These are phyloP conservation scores for Paramormyrops hopkinsi DNA, from an alignment of 2,797 vertebrate species.

Conservation along the genomic window DNA sequence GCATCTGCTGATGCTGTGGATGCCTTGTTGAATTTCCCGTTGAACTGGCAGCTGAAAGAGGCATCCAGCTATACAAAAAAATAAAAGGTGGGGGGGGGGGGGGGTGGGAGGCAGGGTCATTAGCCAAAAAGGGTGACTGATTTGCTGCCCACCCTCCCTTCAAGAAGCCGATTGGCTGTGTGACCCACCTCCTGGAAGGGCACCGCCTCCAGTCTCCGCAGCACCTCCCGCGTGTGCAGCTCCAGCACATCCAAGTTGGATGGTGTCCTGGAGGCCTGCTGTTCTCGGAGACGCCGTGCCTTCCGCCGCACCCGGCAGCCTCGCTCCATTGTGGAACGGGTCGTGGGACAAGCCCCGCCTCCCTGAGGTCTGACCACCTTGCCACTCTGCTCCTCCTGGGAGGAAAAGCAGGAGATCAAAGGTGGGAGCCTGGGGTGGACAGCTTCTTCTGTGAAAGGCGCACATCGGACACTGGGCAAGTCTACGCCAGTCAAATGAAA, in stretches of 20 bases:
- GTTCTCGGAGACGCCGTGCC: constrained; percentile 77
- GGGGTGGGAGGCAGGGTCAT: background rate
- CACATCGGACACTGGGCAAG: background rate
- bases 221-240: constrained; percentile 86
- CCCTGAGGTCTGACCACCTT: constrained; percentile 92
- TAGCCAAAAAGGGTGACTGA: background rate
- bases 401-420: background rate
- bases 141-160: background rate
- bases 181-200: constrained; percentile 81
- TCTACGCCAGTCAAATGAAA: background rate
- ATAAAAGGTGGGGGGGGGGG: background rate
- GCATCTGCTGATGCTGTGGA: constrained; percentile 84
- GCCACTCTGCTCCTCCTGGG: constrained; percentile 73
- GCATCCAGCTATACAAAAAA: constrained; percentile 60
- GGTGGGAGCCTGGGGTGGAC: background rate
- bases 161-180: background rate
- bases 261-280: constrained; percentile 69
- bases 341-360: constrained; percentile 71
- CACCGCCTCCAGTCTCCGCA: constrained; percentile 86
- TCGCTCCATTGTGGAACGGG: constrained; percentile 73
- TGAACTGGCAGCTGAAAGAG: constrained; percentile 72
- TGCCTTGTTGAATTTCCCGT: constrained; percentile 84
- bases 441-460: background rate
- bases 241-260: constrained; percentile 92
- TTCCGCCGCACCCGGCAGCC: constrained; percentile 74